These are phyloP conservation scores for Ceryle rudis DNA, from an alignment of 2,797 vertebrate genomes.

Conservation along the genomic window DNA sequence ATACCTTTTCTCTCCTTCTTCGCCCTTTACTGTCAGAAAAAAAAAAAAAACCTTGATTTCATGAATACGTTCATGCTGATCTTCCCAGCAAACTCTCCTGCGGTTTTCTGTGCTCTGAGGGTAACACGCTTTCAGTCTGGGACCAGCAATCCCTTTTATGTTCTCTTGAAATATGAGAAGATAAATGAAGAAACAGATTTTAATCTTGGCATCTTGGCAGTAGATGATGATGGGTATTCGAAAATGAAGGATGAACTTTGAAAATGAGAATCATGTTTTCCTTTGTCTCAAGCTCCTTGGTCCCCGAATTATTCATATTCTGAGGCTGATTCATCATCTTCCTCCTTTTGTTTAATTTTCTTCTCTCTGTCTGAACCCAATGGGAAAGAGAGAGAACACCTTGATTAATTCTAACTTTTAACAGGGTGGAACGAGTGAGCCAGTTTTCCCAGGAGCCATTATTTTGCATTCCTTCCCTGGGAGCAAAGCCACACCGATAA, in stretches of 20 bases:
- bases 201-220: constrained; percentile 47
- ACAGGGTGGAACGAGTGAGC: background rate
- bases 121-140: background rate
- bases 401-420: constrained; percentile 37
- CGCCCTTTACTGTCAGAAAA: background rate
- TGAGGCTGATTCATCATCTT: constrained; percentile 26
- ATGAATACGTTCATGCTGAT: background rate
- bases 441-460: background rate
- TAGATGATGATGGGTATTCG: background rate
- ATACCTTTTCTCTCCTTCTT: background rate
- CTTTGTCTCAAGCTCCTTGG: constrained; percentile 11
- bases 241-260: constrained; percentile 29
- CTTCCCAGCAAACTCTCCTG: background rate
- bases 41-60: background rate
- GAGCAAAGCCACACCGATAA: background rate
- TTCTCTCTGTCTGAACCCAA: constrained; percentile 8
- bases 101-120: background rate
- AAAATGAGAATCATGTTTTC: constrained; percentile 19
- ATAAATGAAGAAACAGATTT: constrained; percentile 52
- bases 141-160: background rate
- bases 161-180: background rate
- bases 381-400: constrained; percentile 14
- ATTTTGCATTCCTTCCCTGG: background rate
- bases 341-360: constrained; percentile 27
- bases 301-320: constrained; percentile 35